Conservation (phyloP, 2,113 vertebrate genomes). For the Halcyon senegalensis region DNA sequence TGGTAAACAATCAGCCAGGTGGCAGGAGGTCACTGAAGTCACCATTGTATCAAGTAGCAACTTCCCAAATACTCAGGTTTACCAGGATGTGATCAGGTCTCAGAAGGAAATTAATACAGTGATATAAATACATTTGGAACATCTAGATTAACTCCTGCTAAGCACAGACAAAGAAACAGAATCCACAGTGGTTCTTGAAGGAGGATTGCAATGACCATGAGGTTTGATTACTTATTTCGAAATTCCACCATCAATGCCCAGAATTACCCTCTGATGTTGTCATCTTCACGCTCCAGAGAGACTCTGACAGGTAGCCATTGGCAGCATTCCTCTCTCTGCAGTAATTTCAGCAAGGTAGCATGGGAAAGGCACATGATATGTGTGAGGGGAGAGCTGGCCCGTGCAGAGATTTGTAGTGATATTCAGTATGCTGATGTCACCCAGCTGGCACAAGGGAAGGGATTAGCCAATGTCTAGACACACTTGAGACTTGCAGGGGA, state of each 20-base stretch:
- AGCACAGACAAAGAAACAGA: background rate
- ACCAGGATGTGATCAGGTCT: background rate
- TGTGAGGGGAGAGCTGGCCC: background rate
- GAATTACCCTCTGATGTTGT: background rate
- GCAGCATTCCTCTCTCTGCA: background rate
- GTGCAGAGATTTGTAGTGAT: background rate
- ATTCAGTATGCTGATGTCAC: constrained; percentile 39
- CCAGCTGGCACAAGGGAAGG: background rate
- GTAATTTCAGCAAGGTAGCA: background rate
- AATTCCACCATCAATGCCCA: background rate
- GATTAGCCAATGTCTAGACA: constrained; percentile 50
- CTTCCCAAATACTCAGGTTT: background rate
- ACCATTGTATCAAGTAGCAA: background rate
- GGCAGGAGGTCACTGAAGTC: background rate
- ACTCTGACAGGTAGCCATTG: background rate
- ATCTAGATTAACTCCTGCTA: background rate
- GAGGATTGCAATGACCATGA: background rate
- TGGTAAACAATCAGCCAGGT: background rate
- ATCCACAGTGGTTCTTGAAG: background rate
- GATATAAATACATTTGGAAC: background rate
- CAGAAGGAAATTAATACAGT: background rate
- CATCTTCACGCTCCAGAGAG: background rate
- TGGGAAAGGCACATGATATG: rapidly evolving
- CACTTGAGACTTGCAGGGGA: background rate
- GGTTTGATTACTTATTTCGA: background rate